phyloP scores from a whole-genome alignment of 2,888 invertebrate genomes.

The Alloplasta piceator region DNA sequence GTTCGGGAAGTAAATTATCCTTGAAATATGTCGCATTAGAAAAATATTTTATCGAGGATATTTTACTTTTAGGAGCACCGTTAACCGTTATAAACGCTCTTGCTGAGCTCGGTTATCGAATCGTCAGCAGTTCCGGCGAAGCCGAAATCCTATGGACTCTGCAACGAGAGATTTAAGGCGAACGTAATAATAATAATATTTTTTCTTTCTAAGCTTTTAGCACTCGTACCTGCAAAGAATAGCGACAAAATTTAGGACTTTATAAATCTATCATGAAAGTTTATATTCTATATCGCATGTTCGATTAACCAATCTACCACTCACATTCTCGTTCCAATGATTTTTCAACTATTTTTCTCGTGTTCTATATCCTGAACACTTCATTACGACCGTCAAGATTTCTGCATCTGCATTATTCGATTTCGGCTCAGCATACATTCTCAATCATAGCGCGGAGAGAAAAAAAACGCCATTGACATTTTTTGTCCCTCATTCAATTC shows the following conservation, averaged over 20 bases:
- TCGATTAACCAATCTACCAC: neutral
- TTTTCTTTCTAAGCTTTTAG: conserved; percentile 29
- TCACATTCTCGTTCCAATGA: neutral
- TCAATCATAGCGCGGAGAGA: no score
- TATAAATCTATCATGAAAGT: neutral
- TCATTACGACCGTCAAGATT: no score
- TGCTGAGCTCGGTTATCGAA: conserved; percentile 91
- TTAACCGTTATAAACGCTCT: conserved; percentile 89
- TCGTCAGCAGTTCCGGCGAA: conserved; percentile 91
- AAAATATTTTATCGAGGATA: neutral
- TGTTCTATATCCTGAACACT: no score
- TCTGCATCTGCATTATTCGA: no score
- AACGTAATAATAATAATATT: conserved; percentile 38
- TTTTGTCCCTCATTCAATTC: no score
- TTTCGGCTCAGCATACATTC: no score
- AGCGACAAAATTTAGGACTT: conserved; percentile 15
- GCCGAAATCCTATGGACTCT: conserved; percentile 93
- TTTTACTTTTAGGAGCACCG: conserved; percentile 85
- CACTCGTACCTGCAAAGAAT: conserved; percentile 32
- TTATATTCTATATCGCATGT: neutral
- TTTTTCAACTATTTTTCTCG: neutral
- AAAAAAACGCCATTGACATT: no score
- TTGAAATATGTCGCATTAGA: no score
- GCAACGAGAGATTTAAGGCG: conserved; percentile 88
- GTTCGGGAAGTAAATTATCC: no score